Conservation (phyloP, 2,888 invertebrate species). For the Sesamia inferens region DNA sequence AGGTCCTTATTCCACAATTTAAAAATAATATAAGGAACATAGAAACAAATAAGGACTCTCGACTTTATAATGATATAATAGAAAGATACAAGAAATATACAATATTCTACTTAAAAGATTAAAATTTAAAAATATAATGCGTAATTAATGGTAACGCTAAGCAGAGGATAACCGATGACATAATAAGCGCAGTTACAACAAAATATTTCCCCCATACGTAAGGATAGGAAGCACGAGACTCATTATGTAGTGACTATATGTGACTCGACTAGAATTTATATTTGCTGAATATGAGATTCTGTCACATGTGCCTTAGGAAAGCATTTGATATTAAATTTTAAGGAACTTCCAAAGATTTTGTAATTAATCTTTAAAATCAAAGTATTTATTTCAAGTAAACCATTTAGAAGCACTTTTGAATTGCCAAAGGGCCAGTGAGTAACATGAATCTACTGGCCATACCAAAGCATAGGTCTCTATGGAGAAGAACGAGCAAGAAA, state of each 20-base stretch:
- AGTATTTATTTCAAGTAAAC: no score
- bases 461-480: no score
- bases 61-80: no score
- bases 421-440: no score
- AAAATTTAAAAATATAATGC: no score
- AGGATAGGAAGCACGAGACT: slow-evolving; percentile 28
- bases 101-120: slow-evolving; percentile 5
- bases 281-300: slow-evolving; percentile 37
- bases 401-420: no score
- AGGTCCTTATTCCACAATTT: not conserved
- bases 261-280: slow-evolving; percentile 41
- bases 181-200: slow-evolving; percentile 20
- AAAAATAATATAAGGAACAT: not conserved
- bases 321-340: slow-evolving; percentile 28
- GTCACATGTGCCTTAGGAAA: slow-evolving; percentile 15
- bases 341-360: slow-evolving; percentile 4
- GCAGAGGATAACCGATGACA: slow-evolving; percentile 21
- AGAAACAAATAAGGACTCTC: not conserved
- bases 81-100: not conserved
- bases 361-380: slow-evolving; percentile 10
- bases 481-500: no score
- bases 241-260: slow-evolving; percentile 38
- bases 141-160: slow-evolving; percentile 21
- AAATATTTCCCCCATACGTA: slow-evolving; percentile 15
- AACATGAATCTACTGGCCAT: no score